Conservation (phyloP, 2,113 vertebrate genomes). For the Noturus placidus region DNA sequence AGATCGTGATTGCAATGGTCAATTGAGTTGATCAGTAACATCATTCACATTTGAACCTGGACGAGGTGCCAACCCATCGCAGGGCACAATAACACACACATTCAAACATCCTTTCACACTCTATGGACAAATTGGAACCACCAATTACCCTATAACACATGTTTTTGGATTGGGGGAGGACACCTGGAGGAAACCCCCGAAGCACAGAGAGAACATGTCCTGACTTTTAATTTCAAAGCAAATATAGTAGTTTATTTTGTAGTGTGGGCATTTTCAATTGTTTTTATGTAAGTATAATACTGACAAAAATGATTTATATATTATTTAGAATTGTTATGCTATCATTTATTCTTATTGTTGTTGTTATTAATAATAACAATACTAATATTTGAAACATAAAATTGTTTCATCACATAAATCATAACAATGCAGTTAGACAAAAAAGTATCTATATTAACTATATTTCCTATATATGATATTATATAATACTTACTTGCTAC, state of each 20-base stretch:
- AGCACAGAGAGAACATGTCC: background rate
- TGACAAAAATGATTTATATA: background rate
- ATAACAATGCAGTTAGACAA: background rate
- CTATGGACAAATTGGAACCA: too few relatives aligned
- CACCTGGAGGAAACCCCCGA: too few relatives aligned
- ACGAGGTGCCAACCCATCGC: too few relatives aligned
- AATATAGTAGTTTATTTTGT: background rate
- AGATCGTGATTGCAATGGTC: background rate
- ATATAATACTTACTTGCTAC: background rate
- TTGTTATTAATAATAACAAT: background rate
- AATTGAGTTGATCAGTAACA: background rate
- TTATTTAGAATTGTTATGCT: background rate
- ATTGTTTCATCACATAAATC: background rate
- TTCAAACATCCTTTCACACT: too few relatives aligned
- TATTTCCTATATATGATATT: background rate
- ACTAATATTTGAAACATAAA: background rate
- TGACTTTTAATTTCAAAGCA: background rate
- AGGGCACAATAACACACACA: too few relatives aligned
- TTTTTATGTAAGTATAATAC: background rate
- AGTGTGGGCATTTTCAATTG: background rate
- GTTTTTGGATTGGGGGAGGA: too few relatives aligned
- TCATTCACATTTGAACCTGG: background rate
- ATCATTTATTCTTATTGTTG: too few relatives aligned
- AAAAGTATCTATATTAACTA: background rate
- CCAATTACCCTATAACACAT: too few relatives aligned